Conservation (phyloP, 2,113 vertebrate genomes). For the Nothobranchius furzeri region DNA sequence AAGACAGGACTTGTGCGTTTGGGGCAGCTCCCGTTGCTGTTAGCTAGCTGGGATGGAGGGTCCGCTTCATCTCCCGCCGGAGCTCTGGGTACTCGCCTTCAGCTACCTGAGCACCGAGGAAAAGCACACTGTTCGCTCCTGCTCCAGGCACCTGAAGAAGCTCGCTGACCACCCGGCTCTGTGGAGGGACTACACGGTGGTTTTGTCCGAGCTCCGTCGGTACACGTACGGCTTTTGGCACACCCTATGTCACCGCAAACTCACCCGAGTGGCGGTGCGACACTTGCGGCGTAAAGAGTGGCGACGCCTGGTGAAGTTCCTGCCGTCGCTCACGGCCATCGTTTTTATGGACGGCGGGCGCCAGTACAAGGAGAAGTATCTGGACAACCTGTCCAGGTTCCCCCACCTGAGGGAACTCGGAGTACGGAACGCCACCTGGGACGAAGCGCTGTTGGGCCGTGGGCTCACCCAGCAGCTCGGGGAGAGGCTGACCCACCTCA, state of each 20-base stretch:
- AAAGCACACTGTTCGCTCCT: constrained; percentile 45
- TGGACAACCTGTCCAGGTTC: constrained; percentile 52
- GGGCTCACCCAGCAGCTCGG: constrained; percentile 41
- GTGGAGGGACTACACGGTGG: constrained; percentile 48
- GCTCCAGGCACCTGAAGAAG: constrained; percentile 37
- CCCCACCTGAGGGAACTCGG: constrained; percentile 36
- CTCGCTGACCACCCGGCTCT: constrained; percentile 62
- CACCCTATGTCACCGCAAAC: constrained; percentile 46
- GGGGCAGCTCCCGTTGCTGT: no score
- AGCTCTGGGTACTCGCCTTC: constrained; percentile 61
- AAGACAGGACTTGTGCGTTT: no score
- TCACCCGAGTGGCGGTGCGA: constrained; percentile 56
- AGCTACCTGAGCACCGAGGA: constrained; percentile 57
- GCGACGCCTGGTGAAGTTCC: constrained; percentile 62
- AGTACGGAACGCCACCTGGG: constrained; percentile 60
- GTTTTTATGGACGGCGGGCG: constrained; percentile 61
- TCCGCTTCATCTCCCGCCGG: constrained; percentile 45
- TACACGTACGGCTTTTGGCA: constrained; percentile 71
- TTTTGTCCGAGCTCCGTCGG: constrained; percentile 60
- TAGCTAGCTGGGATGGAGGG: constrained; percentile 33
- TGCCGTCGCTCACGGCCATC: constrained; percentile 57
- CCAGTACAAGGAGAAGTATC: constrained; percentile 57
- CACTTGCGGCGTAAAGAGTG: constrained; percentile 67
- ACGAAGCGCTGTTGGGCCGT: constrained; percentile 39
- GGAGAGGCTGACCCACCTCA: constrained; percentile 53